phyloP scores from a whole-genome alignment of 1,140 invertebrate species.

The Mizuhopecten yessoensis region DNA sequence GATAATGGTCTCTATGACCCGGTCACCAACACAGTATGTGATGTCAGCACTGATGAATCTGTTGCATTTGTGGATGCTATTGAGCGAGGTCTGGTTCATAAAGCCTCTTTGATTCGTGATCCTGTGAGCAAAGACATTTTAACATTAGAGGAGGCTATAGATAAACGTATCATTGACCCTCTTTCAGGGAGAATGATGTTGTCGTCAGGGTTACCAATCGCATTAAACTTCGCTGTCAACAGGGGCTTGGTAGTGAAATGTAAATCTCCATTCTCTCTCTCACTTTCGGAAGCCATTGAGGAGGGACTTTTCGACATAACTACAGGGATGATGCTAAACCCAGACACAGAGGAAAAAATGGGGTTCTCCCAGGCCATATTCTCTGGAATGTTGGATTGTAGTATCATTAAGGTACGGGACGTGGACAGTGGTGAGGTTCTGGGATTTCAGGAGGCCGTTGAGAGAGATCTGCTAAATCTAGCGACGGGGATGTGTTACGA shows the following conservation, averaged over 20 bases:
- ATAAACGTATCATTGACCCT: conserved; percentile 90
- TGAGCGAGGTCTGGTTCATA: conserved; percentile 91
- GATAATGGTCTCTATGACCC: conserved; percentile 90
- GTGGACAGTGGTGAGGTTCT: conserved; percentile 89
- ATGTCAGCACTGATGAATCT: conserved; percentile 65
- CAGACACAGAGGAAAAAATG: conserved; percentile 84
- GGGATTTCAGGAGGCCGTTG: conserved; percentile 89
- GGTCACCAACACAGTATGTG: conserved; percentile 83
- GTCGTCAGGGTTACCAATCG: conserved; percentile 87
- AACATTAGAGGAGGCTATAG: conserved; percentile 92
- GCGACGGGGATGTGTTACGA: conserved; percentile 89
- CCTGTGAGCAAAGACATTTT: conserved; percentile 89
- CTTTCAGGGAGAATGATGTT: conserved; percentile 88
- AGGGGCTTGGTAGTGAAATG: conserved; percentile 91
- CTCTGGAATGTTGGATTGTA: conserved; percentile 89
- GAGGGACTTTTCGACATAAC: conserved; percentile 92
- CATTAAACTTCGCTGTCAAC: conserved; percentile 94
- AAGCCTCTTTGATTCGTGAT: conserved; percentile 87
- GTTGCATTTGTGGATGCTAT: conserved; percentile 88
- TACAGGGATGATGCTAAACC: conserved; percentile 88
- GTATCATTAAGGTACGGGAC: conserved; percentile 91
- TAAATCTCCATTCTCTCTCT: conserved; percentile 92
- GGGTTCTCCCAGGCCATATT: conserved; percentile 88
- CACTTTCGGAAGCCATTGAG: conserved; percentile 91
- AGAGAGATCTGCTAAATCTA: conserved; percentile 89